Evolutionary conservation across 92 coral and sea anemone genomes (phyloP).

Genomic region (Paramuricea clavata): DNA sequence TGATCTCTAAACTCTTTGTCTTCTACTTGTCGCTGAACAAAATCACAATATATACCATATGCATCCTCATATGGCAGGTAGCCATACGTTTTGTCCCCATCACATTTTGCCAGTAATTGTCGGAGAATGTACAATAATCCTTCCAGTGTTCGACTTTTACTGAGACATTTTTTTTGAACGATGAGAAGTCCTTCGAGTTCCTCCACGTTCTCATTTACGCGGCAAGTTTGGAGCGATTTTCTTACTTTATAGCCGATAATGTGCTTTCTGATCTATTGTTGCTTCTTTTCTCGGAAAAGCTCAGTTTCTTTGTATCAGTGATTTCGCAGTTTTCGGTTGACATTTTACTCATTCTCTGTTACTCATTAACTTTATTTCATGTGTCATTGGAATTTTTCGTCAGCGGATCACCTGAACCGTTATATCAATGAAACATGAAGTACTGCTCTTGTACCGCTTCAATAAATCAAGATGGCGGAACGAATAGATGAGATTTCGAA

Average conservation of each 20-base stretch:
- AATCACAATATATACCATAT: conserved; percentile 71
- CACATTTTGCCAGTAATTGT: conserved; percentile 71
- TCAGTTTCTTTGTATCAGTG: background rate
- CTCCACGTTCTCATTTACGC: conserved; percentile 65
- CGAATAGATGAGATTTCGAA: too few species aligned
- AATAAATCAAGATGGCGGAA: too few species aligned
- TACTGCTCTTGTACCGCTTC: too few species aligned
- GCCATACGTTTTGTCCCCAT: conserved; percentile 69
- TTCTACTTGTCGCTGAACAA: conserved; percentile 68
- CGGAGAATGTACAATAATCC: conserved; percentile 75
- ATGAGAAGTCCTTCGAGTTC: conserved; percentile 71
- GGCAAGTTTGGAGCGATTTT: conserved; percentile 59
- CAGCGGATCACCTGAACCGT: background rate
- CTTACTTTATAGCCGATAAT: conserved; percentile 68
- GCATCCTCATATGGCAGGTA: conserved; percentile 73
- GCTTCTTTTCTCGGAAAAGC: conserved; percentile 70
- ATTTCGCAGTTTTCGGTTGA: background rate
- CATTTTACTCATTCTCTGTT: too few species aligned
- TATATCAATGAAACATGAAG: too few species aligned
- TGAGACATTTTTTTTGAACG: conserved; percentile 41
- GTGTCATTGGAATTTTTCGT: background rate
- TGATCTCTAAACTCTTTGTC: conserved; percentile 58
- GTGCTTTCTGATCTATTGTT: conserved; percentile 65
- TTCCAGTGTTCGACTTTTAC: conserved; percentile 46
- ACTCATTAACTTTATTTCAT: too few species aligned